phyloP scores from a whole-genome alignment of 2,888 invertebrate genomes.

The Pseudococcus jackbeardsleyi region DNA sequence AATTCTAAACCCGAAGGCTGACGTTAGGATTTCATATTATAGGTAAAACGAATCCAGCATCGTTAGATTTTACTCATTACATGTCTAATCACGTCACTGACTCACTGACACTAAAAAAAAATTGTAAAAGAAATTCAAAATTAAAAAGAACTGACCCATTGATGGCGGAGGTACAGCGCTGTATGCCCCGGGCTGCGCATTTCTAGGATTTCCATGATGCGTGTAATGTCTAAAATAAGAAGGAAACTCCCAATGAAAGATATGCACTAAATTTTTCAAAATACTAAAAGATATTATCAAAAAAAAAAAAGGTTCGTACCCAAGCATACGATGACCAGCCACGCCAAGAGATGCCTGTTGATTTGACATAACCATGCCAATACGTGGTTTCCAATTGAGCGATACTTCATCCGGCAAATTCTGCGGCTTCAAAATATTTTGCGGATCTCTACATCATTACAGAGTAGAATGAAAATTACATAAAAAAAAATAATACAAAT shows the following conservation, averaged over 20 bases:
- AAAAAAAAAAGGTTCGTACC: slow-evolving; percentile 69
- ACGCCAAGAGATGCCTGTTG: slow-evolving; percentile 77
- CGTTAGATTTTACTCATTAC: no score
- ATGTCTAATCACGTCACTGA: no score
- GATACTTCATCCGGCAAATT: slow-evolving; percentile 77
- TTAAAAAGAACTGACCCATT: slow-evolving; percentile 33
- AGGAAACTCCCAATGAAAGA: not conserved
- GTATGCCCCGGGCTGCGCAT: slow-evolving; percentile 69
- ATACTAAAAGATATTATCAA: not conserved
- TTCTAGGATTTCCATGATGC: slow-evolving; percentile 66
- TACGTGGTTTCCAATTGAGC: slow-evolving; percentile 82
- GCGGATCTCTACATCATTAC: slow-evolving; percentile 74
- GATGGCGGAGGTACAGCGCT: slow-evolving; percentile 68
- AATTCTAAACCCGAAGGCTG: no score
- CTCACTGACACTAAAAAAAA: not conserved
- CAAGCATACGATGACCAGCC: slow-evolving; percentile 84
- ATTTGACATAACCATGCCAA: slow-evolving; percentile 80
- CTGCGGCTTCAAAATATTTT: slow-evolving; percentile 83
- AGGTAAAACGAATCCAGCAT: no score
- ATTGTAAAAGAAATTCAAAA: not conserved
- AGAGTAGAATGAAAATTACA: not conserved
- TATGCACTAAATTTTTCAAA: not conserved
- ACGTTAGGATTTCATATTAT: no score
- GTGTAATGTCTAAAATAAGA: slow-evolving; percentile 69
- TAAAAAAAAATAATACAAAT: slow-evolving; percentile 5